Base-by-base conservation (phyloP, 1,140 invertebrate species). In the Caenorhabditis tropicalis region DNA sequence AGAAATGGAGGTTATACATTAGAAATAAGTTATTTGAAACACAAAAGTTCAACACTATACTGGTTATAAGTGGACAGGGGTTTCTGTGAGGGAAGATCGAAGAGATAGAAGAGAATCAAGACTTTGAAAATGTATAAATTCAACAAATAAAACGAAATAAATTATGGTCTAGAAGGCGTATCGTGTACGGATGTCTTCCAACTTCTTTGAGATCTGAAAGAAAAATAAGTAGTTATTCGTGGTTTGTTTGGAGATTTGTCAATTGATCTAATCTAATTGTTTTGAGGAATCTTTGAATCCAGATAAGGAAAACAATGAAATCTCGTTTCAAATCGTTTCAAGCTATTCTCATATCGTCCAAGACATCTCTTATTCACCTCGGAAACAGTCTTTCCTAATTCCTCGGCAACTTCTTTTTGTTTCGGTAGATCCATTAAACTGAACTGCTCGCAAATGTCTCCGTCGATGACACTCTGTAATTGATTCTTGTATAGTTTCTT, bases 401-500 rank as follows among this genome's bases (percentile, higher is more conserved):
- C 96, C 39, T 95, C 94, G 0, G 97, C 95, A 82, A 99, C 98
- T 85, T 94, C 95, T 89, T 97, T 97, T 90, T 99, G 98, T 92
- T 98, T 99, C 0, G 93, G 92, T 0, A 94, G 93, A 88, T 99
- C 98, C 85, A 99, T 94, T 0, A 96, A 97, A 91, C 97, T 98
- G 91, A 96, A 99, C 92, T 99, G 97, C 92, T 99, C 98, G 92
- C 98, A 99, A 4, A 99, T 92, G 92, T 99, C 98, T 6, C 98
- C 98, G 92, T 99, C 98, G 86, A 99, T 95, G 0, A 99, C 96
- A 93, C 97, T 98, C 94, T 96, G 88, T 10, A 92, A 89, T 31
- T 24, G 27, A 86, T 80, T 91, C 83, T 31, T 12, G 53, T 53
- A 5, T 27, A 60, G 33, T 7, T 29, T 1, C n/a, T n/a, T n/a